Conservation (phyloP, 2,113 vertebrate species). For the Silurus meridionalis region DNA sequence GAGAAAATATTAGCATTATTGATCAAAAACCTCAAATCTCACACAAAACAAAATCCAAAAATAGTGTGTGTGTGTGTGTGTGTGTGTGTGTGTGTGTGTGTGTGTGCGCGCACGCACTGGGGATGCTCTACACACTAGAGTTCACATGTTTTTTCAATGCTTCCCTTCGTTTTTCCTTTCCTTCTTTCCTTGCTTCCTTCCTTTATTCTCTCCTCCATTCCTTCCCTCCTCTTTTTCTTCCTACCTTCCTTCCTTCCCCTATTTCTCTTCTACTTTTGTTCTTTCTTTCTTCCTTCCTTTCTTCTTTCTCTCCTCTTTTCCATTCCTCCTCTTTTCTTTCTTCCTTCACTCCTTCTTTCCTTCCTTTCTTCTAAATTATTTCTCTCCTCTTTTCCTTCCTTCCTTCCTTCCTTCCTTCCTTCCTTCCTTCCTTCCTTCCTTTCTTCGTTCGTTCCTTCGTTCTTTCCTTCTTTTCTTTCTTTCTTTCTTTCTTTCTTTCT, state of each 20-base stretch:
- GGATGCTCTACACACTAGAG: too few species aligned
- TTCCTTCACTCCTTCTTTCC: not conserved
- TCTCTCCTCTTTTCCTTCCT: not conserved
- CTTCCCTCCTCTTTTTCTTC: not conserved
- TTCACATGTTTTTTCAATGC: not conserved
- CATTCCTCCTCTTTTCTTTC: not conserved
- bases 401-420: not conserved
- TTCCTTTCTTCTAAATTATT: too few species aligned
- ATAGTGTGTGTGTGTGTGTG: not conserved
- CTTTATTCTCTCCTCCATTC: not conserved
- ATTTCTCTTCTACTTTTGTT: not conserved
- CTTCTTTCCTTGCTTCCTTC: not conserved
- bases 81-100: not conserved
- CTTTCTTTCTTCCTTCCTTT: not conserved
- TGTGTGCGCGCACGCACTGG: not conserved
- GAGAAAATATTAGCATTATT: not conserved
- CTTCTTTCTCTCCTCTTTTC: not conserved
- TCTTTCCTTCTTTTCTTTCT: not conserved
- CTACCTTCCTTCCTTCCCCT: not conserved
- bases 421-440: not conserved
- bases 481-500: not conserved
- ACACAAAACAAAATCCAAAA: too few species aligned
- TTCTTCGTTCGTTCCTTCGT: not conserved
- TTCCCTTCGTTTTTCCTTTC: not conserved
- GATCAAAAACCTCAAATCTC: not conserved